A percentile compares a stretch with the other conserved stretches of the same genome.
These are phyloP conservation scores for Crotophaga sulcirostris DNA, from an alignment of 2,113 vertebrate species.

Conservation along the genomic window DNA sequence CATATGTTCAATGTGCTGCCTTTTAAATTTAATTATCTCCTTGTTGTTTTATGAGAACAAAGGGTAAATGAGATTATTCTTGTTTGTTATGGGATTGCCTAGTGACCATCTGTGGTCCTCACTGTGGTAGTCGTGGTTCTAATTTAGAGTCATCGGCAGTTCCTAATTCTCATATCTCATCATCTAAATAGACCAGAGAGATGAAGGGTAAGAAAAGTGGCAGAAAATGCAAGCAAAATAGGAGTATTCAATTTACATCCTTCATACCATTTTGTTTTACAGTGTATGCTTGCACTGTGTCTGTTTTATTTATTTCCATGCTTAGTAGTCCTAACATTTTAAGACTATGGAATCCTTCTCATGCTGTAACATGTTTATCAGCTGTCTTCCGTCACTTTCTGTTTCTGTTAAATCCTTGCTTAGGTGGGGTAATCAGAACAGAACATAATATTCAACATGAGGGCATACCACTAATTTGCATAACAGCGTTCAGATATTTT, in stretches of 20 bases:
- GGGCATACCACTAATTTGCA: background rate
- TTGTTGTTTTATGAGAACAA: background rate
- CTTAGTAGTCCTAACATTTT: background rate
- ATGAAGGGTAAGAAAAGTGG: background rate
- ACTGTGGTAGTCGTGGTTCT: background rate
- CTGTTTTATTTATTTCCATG: constrained; percentile 28
- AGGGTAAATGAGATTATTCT: background rate
- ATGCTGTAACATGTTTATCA: background rate
- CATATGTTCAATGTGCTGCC: background rate
- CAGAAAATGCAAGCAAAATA: background rate
- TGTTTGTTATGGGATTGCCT: constrained; percentile 10
- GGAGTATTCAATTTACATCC: background rate
- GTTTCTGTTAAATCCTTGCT: constrained; percentile 5
- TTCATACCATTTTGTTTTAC: background rate
- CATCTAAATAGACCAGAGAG: background rate
- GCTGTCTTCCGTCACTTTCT: background rate
- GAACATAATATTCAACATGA: background rate
- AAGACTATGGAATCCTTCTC: background rate
- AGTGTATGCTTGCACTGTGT: background rate
- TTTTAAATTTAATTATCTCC: background rate
- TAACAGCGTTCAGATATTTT: constrained; percentile 13
- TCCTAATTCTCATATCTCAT: background rate
- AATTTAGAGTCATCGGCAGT: background rate
- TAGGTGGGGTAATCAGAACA: constrained; percentile 6
- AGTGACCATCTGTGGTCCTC: background rate